Evolutionary conservation across 2,113 vertebrate species (phyloP), one percentile per base, ranked within the genome.

Genomic region (Ellobius talpinus): DNA sequence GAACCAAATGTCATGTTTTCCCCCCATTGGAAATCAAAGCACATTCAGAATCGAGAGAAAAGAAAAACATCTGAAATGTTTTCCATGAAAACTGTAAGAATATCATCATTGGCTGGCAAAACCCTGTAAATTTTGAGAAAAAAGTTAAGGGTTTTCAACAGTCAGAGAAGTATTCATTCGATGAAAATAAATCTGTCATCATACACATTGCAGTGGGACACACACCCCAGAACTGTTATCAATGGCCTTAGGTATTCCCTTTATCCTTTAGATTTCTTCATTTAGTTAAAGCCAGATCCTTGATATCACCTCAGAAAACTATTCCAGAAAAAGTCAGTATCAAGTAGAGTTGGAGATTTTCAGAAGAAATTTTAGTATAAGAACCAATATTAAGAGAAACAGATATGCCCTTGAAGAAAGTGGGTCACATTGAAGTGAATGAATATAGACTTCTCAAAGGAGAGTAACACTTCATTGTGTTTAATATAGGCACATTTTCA

Each of bases 21-120:
- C 45, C 45, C 4, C 45, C 45, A 45, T 16, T 68, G 17, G 63
- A 77, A 33, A 45, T 66, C 19, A 45, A 24, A 50, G 33, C 19
- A n/a, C 3, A 47, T n/a, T 10, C 24, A 50, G 31, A 36, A 17
- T 3, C 9, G 12, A n/a, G 9, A 55, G 36, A 10, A 39, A 36
- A 13, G 33, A 93, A 92, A 39, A 2, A 47, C 10, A 4, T 47
- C 7, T 63, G 58, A 68, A 84, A 61, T 61, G 6, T 14, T 84
- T 63, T 63, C 42, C 0, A 7, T 50, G 36, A 50, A 85, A 76
- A 4, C 0, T 50, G 3, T 65, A 36, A 50, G 33, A 50, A n/a
- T 7, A 1, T 3, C 21, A 1, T 3, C 19, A 45, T 33, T 70
- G 79, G n/a, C 0, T 9, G 4, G 31, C 19, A 73, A 63, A 61